Percentiles rank a stretch among this genome's conserved stretches.
These are phyloP conservation scores for Eutrigla gurnardus DNA, from an alignment of 2,797 vertebrate species.

Conservation along the genomic window DNA sequence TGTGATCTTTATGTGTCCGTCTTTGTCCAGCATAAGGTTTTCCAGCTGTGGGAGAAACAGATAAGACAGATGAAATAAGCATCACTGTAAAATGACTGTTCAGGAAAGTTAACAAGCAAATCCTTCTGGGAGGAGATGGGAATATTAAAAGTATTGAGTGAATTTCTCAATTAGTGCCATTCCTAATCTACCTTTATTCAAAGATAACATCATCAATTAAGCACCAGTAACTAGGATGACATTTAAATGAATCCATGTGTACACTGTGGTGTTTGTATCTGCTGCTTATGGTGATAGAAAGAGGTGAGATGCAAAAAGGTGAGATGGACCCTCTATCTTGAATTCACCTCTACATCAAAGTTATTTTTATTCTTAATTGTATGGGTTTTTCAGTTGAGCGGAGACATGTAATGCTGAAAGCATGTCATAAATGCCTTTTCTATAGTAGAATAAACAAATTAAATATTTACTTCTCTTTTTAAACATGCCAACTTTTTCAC, in stretches of 20 bases:
- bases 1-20: conserved; percentile 98
- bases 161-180: neutral
- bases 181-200: neutral
- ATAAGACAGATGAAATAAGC: conserved; percentile 10
- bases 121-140: neutral
- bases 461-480: neutral
- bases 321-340: neutral
- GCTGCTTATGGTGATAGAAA: neutral
- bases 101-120: neutral
- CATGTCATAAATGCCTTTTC: neutral
- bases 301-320: neutral
- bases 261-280: neutral
- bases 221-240: neutral
- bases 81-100: neutral
- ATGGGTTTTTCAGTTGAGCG: neutral
- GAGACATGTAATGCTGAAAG: neutral
- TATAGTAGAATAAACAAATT: neutral
- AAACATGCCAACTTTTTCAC: neutral
- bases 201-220: neutral
- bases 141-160: neutral
- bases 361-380: neutral
- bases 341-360: neutral
- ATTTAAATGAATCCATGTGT: neutral
- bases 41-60: conserved; percentile 86
- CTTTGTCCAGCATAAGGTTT: conserved; percentile 99